A percentile compares a stretch with the other conserved stretches of the same genome.
These are phyloP conservation scores for Rotaria socialis DNA, from an alignment of 2,888 invertebrate species.

Conservation along the genomic window DNA sequence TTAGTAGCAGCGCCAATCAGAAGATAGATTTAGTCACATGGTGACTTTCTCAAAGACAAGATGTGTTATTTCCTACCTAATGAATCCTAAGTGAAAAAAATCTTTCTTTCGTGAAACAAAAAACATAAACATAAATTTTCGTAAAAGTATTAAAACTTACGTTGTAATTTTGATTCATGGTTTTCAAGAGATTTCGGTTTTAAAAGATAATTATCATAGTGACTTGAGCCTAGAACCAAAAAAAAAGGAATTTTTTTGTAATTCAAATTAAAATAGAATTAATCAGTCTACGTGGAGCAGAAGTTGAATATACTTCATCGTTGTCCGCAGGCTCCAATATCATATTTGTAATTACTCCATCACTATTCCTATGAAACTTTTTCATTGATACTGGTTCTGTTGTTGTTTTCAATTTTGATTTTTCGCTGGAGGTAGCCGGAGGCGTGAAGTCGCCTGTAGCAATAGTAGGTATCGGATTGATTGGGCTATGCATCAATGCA, in stretches of 20 bases:
- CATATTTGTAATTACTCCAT: not conserved
- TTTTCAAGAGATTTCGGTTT: constrained; percentile 12
- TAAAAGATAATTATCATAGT: not conserved
- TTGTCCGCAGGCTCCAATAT: not conserved
- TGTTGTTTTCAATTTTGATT: not conserved
- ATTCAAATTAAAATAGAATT: too few species aligned
- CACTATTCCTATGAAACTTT: not conserved
- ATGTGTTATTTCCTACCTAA: not conserved
- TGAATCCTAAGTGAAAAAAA: not conserved
- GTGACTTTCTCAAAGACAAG: too few species aligned
- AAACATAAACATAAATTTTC: not conserved
- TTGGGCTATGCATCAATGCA: too few species aligned
- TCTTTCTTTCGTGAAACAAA: not conserved
- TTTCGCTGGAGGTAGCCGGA: not conserved
- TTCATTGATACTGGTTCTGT: not conserved
- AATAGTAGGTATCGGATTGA: not conserved
- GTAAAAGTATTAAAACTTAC: not conserved
- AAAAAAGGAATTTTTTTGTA: not conserved
- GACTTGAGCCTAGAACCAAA: not conserved
- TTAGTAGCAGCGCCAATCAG: too few species aligned
- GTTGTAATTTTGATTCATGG: not conserved
- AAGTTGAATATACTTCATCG: not conserved
- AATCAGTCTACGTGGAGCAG: not conserved
- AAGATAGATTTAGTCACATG: too few species aligned
- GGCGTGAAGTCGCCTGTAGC: not conserved